Conservation (phyloP, 1,140 invertebrate genomes). For the Stenopsyche tienmushanensis region DNA sequence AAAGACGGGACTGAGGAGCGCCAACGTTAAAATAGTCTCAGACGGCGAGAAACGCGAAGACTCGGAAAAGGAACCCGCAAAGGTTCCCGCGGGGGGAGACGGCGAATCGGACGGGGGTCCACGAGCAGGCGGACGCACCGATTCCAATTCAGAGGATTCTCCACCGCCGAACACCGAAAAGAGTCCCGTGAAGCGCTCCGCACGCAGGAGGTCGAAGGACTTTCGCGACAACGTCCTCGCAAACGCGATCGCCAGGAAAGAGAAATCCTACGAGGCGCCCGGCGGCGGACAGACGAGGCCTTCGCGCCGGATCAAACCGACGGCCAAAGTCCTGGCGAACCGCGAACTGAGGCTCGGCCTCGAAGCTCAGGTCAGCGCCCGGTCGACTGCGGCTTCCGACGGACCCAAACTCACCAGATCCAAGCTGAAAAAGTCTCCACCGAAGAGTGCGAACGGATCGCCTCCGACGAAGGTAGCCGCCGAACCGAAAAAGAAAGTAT, state of each 20-base stretch:
- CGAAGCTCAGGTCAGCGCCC: constrained; percentile 58
- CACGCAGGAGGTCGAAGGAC: constrained; percentile 54
- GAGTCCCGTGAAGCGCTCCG: constrained; percentile 50
- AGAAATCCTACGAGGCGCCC: constrained; percentile 52
- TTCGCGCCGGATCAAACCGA: constrained; percentile 58
- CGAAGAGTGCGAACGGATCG: constrained; percentile 23
- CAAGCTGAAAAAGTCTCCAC: constrained; percentile 28
- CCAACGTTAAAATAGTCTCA: constrained; percentile 54
- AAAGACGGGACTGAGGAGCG: constrained; percentile 51
- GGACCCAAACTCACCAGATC: constrained; percentile 36
- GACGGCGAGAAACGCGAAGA: constrained; percentile 49
- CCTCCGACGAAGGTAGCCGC: constrained; percentile 29
- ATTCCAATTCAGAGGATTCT: constrained; percentile 51
- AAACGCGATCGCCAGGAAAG: constrained; percentile 60
- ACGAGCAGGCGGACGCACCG: too few relatives aligned
- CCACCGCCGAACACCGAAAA: constrained; percentile 43
- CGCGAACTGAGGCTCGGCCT: constrained; percentile 58
- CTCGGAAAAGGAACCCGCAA: constrained; percentile 44
- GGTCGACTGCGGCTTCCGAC: constrained; percentile 45
- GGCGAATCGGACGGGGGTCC: neutral
- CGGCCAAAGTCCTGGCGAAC: constrained; percentile 58
- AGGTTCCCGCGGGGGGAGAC: constrained; percentile 3
- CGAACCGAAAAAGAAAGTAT: constrained; percentile 36
- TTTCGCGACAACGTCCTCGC: constrained; percentile 55
- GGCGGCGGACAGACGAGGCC: constrained; percentile 42